Conservation (phyloP, 1,140 invertebrate genomes). For the Drosophila athabasca region DNA sequence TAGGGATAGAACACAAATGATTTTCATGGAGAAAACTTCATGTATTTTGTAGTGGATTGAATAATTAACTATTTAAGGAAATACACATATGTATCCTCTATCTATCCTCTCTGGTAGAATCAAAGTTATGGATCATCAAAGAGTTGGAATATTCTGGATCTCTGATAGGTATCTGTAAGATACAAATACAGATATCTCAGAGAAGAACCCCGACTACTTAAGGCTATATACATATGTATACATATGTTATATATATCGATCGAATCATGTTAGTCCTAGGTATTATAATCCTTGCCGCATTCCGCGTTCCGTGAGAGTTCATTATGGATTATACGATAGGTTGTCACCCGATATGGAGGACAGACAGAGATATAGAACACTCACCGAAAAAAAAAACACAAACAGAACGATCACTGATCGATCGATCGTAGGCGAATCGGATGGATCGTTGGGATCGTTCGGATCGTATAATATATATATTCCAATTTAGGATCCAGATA, state of each 20-base stretch:
- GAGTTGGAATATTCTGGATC: too few relatives aligned
- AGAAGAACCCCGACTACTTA: too few relatives aligned
- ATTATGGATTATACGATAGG: conserved; percentile 2
- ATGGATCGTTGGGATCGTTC: conserved; percentile 7
- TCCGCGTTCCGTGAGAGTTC: neutral
- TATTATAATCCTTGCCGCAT: conserved; percentile 35
- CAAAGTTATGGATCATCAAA: too few relatives aligned
- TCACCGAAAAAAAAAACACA: conserved; percentile 73
- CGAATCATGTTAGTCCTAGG: neutral
- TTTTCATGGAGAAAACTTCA: too few relatives aligned
- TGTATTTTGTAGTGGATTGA: too few relatives aligned
- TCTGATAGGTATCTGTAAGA: too few relatives aligned
- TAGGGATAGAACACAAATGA: too few relatives aligned
- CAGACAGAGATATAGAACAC: conserved; percentile 22
- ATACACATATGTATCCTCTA: too few relatives aligned
- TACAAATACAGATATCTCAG: too few relatives aligned
- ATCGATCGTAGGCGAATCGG: conserved; percentile 16
- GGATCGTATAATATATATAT: conserved; percentile 2
- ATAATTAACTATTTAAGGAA: too few relatives aligned
- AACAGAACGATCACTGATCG: conserved; percentile 29
- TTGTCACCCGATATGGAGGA: neutral
- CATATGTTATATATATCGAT: neutral
- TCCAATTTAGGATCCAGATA: conserved; percentile 26
- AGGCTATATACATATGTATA: too few relatives aligned
- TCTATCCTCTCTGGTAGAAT: too few relatives aligned